Evolutionary conservation across 2,113 vertebrate genomes (phyloP), one percentile per base, ranked within the genome.

Genomic region (Etheostoma spectabile): DNA sequence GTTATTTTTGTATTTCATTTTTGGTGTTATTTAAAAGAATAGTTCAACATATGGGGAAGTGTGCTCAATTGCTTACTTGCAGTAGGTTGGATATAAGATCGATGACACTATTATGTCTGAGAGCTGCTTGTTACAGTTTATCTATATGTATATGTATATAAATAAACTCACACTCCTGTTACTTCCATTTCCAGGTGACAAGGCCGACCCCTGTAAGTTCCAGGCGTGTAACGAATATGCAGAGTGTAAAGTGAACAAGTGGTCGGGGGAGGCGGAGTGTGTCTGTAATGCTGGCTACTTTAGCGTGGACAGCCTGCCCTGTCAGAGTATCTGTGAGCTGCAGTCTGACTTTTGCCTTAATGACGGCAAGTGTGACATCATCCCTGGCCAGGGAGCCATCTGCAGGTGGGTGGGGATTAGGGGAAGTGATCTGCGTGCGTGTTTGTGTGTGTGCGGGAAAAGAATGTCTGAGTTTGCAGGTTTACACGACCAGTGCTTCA

Each of bases 161-260:
- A 2, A 42, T 42, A 16, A 42, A 77, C 21, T 55, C 8, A 24
- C 35, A 19, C 24, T 66, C 3, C 2, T 62, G 45, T 48, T 60
- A 53, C 19, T 82, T 52, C 64, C 1, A 22, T 77, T 59, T 72
- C 62, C 89, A 99, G 98, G 98, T 22, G 96, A 99, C 82, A 94
- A 96, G 78, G 98, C 98, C 1, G 96, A 99, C 69, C 96, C 96
- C 61, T 99, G 98, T 91, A 99, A 99, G 84, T 99, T 99, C 94
- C 97, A 99, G 85, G 98, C 98, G 4, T 99, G 98, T 87, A 99
- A 98, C 1, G 97, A 98, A 60, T 99, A 97, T 83, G 98, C 98
- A 0, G 94, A 97, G 69, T 99, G 98, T 86, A 90, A 96, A 65
- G 97, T 98, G 16, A 98, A 97, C 85, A 95, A 95, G 38, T 97